Base-by-base conservation (phyloP, 2,113 vertebrate species). In the Engraulis encrasicolus region DNA sequence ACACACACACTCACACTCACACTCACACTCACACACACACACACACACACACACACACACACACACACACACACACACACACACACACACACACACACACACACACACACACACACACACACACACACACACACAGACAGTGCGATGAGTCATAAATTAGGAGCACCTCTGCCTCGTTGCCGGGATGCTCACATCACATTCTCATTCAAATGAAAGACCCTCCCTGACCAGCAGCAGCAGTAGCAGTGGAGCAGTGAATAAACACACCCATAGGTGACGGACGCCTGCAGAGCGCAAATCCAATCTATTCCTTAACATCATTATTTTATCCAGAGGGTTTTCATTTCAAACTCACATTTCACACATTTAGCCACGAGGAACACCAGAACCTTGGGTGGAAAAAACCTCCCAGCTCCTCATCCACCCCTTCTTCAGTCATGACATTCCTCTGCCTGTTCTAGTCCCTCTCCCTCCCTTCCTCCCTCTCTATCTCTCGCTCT, bases 51-150 rank as follows among this genome's bases (percentile, higher is more conserved):
- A 58, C 40, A 45, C 40, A 45, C 40, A n/a, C n/a, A n/a, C n/a
- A 54, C 50, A 54, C 54, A 61, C 54, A 61, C 54, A 61, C 50
- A 54, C 50, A 54, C 54, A 61, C n/a, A 61, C 54, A 61, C 54
- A 61, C 54, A 61, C 54, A 61, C 54, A 61, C 7, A 27, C n/a
- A 66, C 58, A 27, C 58, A 27, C 58, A 23, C n/a, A 66, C 20
- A 66, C n/a, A 66, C 58, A 66, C 58, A 66, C 58, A 66, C 2
- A 66, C 58, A 66, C n/a, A 23, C n/a, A 23, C 58, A 61, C 58
- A 61, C n/a, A 61, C 58, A 23, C 58, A 61, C 23, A 23, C 58
- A 61, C 58, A 23, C 54, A 61, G 20, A 61, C 54, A 7, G 0
- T 14, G 58, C 7, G 58, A 66, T 66, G 58, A 66, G 58, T 66